Evolutionary conservation across 2,888 invertebrate species (phyloP).

Genomic region (Nemotelus pantherinus): DNA sequence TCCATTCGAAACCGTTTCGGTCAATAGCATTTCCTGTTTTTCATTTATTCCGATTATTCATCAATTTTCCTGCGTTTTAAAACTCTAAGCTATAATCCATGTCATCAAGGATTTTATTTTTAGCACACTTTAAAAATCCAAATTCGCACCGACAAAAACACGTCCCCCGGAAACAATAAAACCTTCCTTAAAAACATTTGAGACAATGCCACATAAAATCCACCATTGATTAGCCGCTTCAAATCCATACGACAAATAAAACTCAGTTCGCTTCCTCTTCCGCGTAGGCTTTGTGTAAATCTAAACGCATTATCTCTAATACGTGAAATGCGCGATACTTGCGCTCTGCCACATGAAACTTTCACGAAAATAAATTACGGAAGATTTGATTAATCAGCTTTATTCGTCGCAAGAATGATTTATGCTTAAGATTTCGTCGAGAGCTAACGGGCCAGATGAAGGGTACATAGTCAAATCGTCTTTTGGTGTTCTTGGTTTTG

Average conservation of each 20-base stretch:
- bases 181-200: too few species aligned
- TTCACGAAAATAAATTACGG: conserved; percentile 47
- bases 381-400: conserved; percentile 51
- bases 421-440: conserved; percentile 27
- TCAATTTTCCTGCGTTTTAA: too few species aligned
- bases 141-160: too few species aligned
- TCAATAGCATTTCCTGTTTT: too few species aligned
- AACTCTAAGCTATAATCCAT: too few species aligned
- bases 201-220: too few species aligned
- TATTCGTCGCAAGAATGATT: conserved; percentile 43
- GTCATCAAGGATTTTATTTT: too few species aligned
- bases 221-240: background rate
- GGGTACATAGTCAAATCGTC: background rate
- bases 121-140: too few species aligned
- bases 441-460: background rate
- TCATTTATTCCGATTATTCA: too few species aligned
- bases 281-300: background rate
- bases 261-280: conserved; percentile 9
- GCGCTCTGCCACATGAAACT: conserved; percentile 3
- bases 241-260: conserved; percentile 18
- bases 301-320: background rate
- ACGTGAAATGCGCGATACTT: background rate
- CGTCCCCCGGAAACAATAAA: too few species aligned
- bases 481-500: background rate
- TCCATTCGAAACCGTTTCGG: too few species aligned